A percentile compares a stretch with the other conserved stretches of the same genome.
Conservation (phyloP, 2,113 vertebrate genomes). For the Prunella himalayana region DNA sequence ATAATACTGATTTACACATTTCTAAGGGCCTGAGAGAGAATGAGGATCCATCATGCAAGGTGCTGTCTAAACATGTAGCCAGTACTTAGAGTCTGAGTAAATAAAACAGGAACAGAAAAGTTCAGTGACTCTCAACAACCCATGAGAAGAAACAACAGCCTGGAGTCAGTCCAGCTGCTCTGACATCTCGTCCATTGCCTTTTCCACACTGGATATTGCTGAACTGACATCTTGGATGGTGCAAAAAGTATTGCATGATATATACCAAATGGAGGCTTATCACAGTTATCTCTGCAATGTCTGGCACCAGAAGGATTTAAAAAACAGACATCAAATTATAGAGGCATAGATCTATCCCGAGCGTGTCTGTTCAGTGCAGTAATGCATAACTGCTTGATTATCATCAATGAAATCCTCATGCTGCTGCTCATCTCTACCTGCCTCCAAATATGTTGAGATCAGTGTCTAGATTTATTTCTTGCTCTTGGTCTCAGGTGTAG, state of each 20-base stretch:
- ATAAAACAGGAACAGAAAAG: neutral
- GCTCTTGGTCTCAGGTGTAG: constrained; percentile 48
- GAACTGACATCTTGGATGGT: neutral
- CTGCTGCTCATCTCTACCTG: constrained; percentile 6
- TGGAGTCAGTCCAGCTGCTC: neutral
- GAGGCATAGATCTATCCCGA: neutral
- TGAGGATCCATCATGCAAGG: neutral
- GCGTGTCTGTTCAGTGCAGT: neutral
- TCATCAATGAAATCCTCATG: neutral
- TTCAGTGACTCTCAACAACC: neutral
- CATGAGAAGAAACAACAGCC: neutral
- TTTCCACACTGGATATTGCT: neutral
- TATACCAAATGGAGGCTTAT: neutral
- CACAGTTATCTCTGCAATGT: neutral
- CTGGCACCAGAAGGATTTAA: constrained; percentile 5
- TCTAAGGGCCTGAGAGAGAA: neutral
- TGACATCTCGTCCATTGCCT: neutral
- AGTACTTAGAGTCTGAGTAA: neutral
- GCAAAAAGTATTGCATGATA: neutral
- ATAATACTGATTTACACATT: neutral
- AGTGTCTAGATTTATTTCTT: constrained; percentile 20
- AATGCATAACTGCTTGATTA: constrained; percentile 12
- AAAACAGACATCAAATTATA: neutral
- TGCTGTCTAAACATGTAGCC: neutral
- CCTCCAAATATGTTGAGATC: neutral